Evolutionary conservation across 2,113 vertebrate species (phyloP).

Genomic region (Butorides virescens): DNA sequence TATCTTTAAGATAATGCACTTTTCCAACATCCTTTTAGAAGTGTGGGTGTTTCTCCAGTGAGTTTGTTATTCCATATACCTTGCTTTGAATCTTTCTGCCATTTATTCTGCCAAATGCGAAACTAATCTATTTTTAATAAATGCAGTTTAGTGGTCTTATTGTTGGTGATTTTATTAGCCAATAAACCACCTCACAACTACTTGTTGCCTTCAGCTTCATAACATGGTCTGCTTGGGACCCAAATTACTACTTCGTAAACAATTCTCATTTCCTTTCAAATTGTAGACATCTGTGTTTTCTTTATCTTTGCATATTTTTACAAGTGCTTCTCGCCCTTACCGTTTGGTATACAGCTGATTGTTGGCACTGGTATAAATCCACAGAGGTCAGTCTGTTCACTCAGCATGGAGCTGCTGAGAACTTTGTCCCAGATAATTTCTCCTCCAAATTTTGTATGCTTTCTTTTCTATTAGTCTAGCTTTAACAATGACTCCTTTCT

Average conservation of each 20-base stretch:
- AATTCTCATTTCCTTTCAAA: neutral
- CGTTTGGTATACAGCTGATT: rapidly evolving
- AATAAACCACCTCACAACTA: neutral
- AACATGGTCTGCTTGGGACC: neutral
- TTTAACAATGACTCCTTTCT: neutral
- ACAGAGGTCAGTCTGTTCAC: neutral
- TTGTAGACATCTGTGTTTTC: neutral
- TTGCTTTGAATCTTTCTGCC: neutral
- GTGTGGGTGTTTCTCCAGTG: neutral
- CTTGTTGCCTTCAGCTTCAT: neutral
- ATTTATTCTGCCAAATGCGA: neutral
- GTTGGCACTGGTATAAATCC: neutral
- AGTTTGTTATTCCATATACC: neutral
- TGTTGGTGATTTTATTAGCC: neutral
- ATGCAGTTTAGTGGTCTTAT: neutral
- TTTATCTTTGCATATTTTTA: neutral
- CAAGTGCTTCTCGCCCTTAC: neutral
- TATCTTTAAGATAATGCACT: neutral
- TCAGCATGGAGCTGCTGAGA: neutral
- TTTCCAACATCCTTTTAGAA: neutral
- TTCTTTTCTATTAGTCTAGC: neutral
- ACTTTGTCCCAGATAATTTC: neutral
- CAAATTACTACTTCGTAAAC: neutral
- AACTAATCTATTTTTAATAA: neutral
- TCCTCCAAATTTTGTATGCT: neutral